A percentile compares a stretch with the other conserved stretches of the same genome.
Evolutionary conservation across 2,113 vertebrate species (phyloP).

Genomic region (Equus quagga): DNA sequence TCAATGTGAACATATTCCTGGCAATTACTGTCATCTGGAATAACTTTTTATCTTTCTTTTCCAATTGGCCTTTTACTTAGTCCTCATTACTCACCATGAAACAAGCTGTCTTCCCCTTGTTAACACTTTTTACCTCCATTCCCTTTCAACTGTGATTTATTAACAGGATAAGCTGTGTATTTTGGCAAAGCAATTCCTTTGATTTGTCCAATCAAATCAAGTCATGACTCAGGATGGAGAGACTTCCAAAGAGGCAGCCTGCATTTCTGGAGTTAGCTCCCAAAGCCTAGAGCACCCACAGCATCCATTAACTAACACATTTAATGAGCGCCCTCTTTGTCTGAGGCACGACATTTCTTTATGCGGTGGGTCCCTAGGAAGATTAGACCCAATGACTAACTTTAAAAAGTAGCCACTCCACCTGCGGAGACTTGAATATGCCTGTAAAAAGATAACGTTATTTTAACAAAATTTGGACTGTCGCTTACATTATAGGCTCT

Average conservation of each 20-base stretch:
- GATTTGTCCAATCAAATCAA: conserved; percentile 55
- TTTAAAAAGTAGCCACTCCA: not conserved
- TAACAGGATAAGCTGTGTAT: not conserved
- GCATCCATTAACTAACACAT: not conserved
- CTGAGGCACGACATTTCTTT: not conserved
- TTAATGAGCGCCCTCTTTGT: not conserved
- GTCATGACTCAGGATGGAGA: not conserved
- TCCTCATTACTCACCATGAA: conserved; percentile 61
- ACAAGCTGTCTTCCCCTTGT: conserved; percentile 56
- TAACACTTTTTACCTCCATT: conserved; percentile 58
- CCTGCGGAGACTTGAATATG: not conserved
- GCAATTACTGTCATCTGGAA: conserved; percentile 60
- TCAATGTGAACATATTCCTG: not conserved
- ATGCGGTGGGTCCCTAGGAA: not conserved
- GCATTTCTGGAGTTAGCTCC: not conserved
- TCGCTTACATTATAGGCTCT: not conserved
- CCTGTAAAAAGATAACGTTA: not conserved
- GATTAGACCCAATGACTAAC: not conserved
- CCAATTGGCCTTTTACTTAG: conserved; percentile 40
- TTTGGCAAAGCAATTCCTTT: conserved; percentile 11
- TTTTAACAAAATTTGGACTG: not conserved
- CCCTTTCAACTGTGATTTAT: conserved; percentile 53
- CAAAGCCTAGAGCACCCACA: not conserved
- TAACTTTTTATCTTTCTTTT: conserved; percentile 62
- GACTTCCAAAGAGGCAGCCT: not conserved